Conservation (phyloP, 2,113 vertebrate species). For the Grallaria varia region DNA sequence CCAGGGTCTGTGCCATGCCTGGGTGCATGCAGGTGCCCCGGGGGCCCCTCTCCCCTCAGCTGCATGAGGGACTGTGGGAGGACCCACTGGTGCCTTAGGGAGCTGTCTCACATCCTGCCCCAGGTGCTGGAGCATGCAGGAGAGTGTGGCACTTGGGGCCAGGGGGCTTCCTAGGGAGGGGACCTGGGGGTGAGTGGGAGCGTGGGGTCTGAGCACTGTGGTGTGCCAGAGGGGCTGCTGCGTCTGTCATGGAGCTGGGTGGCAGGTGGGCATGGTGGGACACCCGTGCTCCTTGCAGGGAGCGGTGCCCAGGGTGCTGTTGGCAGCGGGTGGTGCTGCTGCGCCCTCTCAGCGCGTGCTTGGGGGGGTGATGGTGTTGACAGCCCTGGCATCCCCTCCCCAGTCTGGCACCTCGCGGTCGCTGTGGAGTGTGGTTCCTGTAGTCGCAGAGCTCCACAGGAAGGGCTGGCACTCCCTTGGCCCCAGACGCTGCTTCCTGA, state of each 20-base stretch:
- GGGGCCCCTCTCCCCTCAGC: background rate
- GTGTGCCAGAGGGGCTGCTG: fast-evolving
- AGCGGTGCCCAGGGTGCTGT: background rate
- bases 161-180: background rate
- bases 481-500: fast-evolving
- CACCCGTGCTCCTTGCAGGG: fast-evolving
- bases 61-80: background rate
- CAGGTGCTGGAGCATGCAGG: fast-evolving
- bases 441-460: fast-evolving
- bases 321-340: background rate
- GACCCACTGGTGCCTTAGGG: fast-evolving
- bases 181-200: background rate
- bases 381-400: background rate
- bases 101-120: background rate
- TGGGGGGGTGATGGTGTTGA: fast-evolving
- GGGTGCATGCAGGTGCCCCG: background rate
- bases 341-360: fast-evolving
- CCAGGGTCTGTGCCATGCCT: background rate
- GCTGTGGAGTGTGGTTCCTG: background rate
- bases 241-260: fast-evolving
- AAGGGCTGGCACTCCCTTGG: background rate
- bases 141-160: fast-evolving
- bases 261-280: fast-evolving
- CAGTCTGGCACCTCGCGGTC: fast-evolving
- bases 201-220: fast-evolving